Conservation (phyloP, 2,888 invertebrate genomes). For the Lycophotia porphyrea region DNA sequence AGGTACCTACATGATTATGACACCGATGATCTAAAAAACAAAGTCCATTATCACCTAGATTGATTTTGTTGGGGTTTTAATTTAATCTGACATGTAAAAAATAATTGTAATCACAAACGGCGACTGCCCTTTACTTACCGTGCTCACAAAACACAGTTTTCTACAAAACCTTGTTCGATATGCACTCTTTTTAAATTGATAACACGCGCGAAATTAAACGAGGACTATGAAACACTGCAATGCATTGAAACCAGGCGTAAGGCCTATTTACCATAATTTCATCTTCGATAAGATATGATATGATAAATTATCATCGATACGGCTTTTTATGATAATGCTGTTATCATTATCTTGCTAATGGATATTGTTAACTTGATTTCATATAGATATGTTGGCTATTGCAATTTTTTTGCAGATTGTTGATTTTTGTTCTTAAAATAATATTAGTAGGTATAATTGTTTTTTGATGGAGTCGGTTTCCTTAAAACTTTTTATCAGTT, state of each 20-base stretch:
- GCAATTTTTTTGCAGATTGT: conserved; percentile 53
- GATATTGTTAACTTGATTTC: conserved; percentile 72
- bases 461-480: conserved; percentile 35
- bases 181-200: conserved; percentile 73
- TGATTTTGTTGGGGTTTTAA: not conserved
- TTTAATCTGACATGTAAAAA: not conserved
- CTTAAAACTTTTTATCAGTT: conserved; percentile 18
- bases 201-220: conserved; percentile 71
- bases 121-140: conserved; percentile 51
- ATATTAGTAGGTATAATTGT: not conserved
- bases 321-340: conserved; percentile 63
- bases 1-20: not conserved
- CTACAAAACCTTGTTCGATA: conserved; percentile 73
- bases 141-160: conserved; percentile 54
- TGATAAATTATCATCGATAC: conserved; percentile 61
- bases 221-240: conserved; percentile 75
- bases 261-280: conserved; percentile 84
- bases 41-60: conserved; percentile 3
- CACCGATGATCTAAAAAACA: not conserved
- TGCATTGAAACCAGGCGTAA: conserved; percentile 62
- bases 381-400: conserved; percentile 55
- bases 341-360: conserved; percentile 69
- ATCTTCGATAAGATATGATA: conserved; percentile 80
- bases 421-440: conserved; percentile 21
- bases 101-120: conserved; percentile 18